phyloP scores from a whole-genome alignment of 2,888 invertebrate genomes.

The Epistrophella euchroma region DNA sequence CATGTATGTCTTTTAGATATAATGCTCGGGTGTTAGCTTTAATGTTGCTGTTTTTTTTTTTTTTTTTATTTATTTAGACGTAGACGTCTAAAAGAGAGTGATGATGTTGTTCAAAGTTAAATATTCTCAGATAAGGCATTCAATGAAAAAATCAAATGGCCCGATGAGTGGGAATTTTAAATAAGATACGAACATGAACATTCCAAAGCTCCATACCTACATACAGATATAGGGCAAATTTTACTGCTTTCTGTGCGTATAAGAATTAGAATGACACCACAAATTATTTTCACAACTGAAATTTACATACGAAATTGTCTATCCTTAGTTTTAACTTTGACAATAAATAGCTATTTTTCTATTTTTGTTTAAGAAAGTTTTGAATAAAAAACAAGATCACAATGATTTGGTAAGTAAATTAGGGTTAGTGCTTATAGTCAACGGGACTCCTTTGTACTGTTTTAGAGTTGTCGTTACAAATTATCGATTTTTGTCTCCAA shows the following conservation, averaged over 20 bases:
- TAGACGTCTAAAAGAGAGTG: constrained; percentile 30
- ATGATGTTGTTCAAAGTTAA: constrained; percentile 41
- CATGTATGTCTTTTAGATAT: not conserved
- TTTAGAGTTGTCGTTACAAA: no score
- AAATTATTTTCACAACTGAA: not conserved
- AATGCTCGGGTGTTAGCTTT: constrained; percentile 3
- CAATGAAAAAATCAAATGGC: constrained; percentile 24
- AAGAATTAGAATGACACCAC: constrained; percentile 9
- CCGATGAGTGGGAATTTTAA: constrained; percentile 26
- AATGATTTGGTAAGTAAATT: no score
- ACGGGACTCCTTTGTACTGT: no score
- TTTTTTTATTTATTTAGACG: constrained; percentile 19
- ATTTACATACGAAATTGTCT: not conserved
- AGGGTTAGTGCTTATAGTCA: no score
- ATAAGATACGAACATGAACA: constrained; percentile 6
- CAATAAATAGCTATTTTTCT: no score
- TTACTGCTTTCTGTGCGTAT: not conserved
- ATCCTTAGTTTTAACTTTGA: no score
- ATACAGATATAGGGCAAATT: not conserved
- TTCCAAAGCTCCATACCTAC: not conserved
- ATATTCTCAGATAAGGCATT: constrained; percentile 26
- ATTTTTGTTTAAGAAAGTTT: no score
- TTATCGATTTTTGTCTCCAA: no score
- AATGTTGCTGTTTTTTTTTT: not conserved
- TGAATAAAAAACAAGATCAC: no score